A percentile compares a stretch with the other conserved stretches of the same genome.
These are phyloP conservation scores for Operophtera brumata DNA, from an alignment of 2,888 invertebrate genomes.

Conservation along the genomic window DNA sequence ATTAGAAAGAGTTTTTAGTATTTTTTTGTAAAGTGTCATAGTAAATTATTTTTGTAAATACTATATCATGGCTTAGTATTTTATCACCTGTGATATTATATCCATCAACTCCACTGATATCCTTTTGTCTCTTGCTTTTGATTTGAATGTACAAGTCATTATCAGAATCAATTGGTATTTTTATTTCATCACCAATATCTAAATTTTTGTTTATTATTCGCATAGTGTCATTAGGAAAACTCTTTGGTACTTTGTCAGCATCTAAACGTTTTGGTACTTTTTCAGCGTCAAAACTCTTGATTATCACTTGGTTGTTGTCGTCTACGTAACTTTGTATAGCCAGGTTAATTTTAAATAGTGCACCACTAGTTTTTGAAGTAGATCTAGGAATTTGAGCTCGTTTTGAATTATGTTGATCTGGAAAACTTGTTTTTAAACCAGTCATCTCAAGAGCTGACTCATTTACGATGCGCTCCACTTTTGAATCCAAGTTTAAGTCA, in stretches of 20 bases:
- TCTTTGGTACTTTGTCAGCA: slow-evolving; percentile 28
- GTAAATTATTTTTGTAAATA: not conserved
- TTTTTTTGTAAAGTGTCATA: not conserved
- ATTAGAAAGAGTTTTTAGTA: not conserved
- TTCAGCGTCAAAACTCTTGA: slow-evolving; percentile 47
- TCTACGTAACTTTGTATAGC: slow-evolving; percentile 52
- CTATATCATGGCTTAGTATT: not conserved
- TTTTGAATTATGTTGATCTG: not conserved
- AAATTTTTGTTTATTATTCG: slow-evolving; percentile 46
- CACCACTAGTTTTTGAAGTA: slow-evolving; percentile 6
- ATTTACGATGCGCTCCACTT: not conserved
- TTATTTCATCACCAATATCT: slow-evolving; percentile 41
- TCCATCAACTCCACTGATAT: not conserved
- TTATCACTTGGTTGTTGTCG: slow-evolving; percentile 45
- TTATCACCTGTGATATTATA: not conserved
- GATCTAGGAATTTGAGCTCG: not conserved
- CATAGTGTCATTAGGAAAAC: slow-evolving; percentile 38
- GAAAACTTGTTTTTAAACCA: not conserved
- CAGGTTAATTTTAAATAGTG: slow-evolving; percentile 41
- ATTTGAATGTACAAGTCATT: slow-evolving; percentile 48
- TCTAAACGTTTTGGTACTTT: slow-evolving; percentile 38
- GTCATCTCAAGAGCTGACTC: not conserved
- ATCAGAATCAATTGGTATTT: slow-evolving; percentile 50
- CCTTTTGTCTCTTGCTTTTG: slow-evolving; percentile 26
- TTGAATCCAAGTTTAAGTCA: not conserved